A percentile compares a stretch with the other conserved stretches of the same genome.
These are phyloP conservation scores for Microctenopoma steveboyesi DNA, from an alignment of 2,797 vertebrate species.

Conservation along the genomic window DNA sequence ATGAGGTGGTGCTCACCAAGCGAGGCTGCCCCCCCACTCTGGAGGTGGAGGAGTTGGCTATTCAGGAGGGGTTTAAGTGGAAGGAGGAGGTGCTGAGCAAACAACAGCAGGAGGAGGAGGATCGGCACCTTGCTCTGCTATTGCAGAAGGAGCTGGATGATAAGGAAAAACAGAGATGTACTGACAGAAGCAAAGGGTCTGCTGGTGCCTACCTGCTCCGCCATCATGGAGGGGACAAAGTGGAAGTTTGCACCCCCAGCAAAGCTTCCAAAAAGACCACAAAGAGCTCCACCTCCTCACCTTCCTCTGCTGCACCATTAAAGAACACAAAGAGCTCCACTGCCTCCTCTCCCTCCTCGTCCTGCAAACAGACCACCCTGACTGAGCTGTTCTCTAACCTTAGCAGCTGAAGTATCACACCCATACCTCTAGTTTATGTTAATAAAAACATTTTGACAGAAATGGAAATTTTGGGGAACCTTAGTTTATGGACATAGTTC, in stretches of 20 bases:
- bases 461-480: too few species aligned
- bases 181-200: conserved; percentile 88
- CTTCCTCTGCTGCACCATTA: not conserved
- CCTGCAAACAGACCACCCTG: conserved; percentile 71
- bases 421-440: too few species aligned
- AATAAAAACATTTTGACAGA: too few species aligned
- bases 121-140: conserved; percentile 86
- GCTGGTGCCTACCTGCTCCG: conserved; percentile 85
- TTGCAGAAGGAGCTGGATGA: conserved; percentile 88
- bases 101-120: conserved; percentile 89
- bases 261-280: not conserved
- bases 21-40: conserved; percentile 16
- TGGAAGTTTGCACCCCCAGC: not conserved
- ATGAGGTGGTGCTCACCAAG: conserved; percentile 27
- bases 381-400: conserved; percentile 68
- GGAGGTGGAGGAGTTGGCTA: not conserved
- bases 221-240: conserved; percentile 31
- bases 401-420: conserved; percentile 45
- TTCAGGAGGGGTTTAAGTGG: conserved; percentile 55
- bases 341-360: conserved; percentile 7
- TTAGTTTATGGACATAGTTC: too few species aligned
- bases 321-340: not conserved
- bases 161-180: conserved; percentile 73
- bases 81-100: conserved; percentile 80
- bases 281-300: not conserved